Conservation (phyloP, 2,113 vertebrate species). For the Lepidothrix coronata region DNA sequence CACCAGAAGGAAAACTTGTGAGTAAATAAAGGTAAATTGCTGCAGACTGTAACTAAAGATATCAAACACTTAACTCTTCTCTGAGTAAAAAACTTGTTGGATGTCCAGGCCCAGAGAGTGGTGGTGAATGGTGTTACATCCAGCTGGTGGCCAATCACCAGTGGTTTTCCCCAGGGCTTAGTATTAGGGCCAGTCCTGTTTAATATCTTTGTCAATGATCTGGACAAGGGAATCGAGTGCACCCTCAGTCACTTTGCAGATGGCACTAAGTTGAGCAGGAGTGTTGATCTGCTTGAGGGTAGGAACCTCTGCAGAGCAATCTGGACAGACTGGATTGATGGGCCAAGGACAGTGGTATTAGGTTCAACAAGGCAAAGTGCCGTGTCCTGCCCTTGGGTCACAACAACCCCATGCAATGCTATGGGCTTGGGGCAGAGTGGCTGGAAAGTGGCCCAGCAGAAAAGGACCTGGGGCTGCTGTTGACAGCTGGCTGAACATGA, state of each 20-base stretch:
- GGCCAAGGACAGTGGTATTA: fast-evolving
- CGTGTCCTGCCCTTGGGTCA: neutral
- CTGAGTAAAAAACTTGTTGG: neutral
- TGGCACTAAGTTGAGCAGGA: fast-evolving
- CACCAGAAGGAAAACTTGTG: neutral
- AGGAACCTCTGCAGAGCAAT: neutral
- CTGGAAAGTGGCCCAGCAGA: neutral
- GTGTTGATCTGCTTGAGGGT: neutral
- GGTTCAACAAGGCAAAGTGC: too few relatives aligned
- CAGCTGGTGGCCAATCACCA: neutral
- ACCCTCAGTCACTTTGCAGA: neutral
- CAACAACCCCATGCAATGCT: neutral
- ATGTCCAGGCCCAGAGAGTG: neutral
- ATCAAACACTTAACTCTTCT: neutral
- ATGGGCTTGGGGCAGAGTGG: neutral
- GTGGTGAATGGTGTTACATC: neutral
- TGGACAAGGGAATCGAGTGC: neutral
- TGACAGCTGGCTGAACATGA: neutral
- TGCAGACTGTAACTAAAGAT: neutral
- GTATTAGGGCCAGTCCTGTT: fast-evolving
- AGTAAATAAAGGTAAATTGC: conserved; percentile 16
- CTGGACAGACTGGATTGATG: neutral
- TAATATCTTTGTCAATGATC: neutral
- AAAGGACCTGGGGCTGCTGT: neutral
- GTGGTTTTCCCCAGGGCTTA: neutral